Percentiles rank a stretch among this genome's conserved stretches.
phyloP scores from a whole-genome alignment of 1,140 invertebrate genomes.

The Panonychus citri region DNA sequence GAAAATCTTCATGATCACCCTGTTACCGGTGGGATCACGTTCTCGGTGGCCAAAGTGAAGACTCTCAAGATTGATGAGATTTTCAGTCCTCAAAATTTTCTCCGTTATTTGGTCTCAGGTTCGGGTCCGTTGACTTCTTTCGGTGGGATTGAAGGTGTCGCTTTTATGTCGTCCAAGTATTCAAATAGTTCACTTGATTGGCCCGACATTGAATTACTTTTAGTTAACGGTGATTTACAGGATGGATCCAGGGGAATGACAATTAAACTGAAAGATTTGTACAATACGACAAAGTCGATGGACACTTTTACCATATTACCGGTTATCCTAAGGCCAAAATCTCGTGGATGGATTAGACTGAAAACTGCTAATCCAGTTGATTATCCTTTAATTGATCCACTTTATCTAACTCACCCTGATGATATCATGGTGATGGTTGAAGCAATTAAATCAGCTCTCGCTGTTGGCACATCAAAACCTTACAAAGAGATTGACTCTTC shows the following conservation, averaged over 20 bases:
- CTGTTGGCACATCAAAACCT: slow-evolving; percentile 5
- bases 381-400: slow-evolving; percentile 54
- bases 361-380: slow-evolving; percentile 34
- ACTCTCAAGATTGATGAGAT: not conserved
- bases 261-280: not conserved
- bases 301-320: slow-evolving; percentile 38
- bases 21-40: not conserved
- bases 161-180: slow-evolving; percentile 61
- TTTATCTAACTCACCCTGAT: slow-evolving; percentile 40
- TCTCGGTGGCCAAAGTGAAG: not conserved
- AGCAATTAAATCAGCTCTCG: slow-evolving; percentile 9
- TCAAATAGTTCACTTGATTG: slow-evolving; percentile 54
- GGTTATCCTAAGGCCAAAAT: slow-evolving; percentile 45
- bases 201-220: slow-evolving; percentile 70
- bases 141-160: slow-evolving; percentile 29
- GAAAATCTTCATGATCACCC: slow-evolving; percentile 22
- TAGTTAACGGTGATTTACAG: slow-evolving; percentile 18
- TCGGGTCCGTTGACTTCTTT: not conserved
- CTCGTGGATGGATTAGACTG: slow-evolving; percentile 35
- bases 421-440: slow-evolving; percentile 28
- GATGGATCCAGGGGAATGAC: not conserved
- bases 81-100: not conserved
- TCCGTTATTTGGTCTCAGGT: not conserved
- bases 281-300: slow-evolving; percentile 10
- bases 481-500: slow-evolving; percentile 15